Conservation (phyloP, 2,888 invertebrate genomes). For the Andrena bucephala region DNA sequence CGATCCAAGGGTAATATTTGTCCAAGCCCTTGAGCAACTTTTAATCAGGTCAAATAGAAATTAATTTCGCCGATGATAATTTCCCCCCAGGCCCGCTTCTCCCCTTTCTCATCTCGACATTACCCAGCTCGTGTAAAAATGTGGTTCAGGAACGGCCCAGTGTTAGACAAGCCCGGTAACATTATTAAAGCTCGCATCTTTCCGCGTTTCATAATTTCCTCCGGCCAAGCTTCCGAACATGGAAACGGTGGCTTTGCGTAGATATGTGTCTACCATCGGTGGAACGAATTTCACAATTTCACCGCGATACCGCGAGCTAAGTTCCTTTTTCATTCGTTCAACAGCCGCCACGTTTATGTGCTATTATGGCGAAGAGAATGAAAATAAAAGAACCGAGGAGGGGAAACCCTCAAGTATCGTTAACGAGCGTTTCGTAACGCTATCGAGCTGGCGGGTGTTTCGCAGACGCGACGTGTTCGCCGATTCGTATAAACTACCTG, state of each 20-base stretch:
- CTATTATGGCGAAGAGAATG: background rate
- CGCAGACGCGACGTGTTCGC: too few species aligned
- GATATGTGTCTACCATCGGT: background rate
- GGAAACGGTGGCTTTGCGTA: background rate
- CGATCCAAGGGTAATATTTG: background rate
- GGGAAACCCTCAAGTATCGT: background rate
- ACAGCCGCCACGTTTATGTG: background rate
- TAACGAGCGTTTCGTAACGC: constrained; percentile 15
- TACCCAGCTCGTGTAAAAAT: background rate
- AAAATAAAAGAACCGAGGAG: background rate
- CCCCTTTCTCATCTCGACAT: background rate
- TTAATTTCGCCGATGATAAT: constrained; percentile 5
- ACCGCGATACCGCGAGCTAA: background rate
- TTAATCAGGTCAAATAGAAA: constrained; percentile 7
- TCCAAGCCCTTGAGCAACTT: background rate
- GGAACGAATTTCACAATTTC: background rate
- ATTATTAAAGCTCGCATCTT: constrained; percentile 14
- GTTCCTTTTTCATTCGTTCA: background rate
- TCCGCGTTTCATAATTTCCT: background rate
- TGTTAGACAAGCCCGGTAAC: background rate
- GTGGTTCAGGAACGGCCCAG: background rate
- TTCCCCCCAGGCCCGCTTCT: background rate
- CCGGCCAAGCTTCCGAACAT: background rate
- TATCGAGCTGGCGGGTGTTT: background rate
- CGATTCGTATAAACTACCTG: background rate